Conservation (phyloP, 2,113 vertebrate species). For the Cariama cristata region DNA sequence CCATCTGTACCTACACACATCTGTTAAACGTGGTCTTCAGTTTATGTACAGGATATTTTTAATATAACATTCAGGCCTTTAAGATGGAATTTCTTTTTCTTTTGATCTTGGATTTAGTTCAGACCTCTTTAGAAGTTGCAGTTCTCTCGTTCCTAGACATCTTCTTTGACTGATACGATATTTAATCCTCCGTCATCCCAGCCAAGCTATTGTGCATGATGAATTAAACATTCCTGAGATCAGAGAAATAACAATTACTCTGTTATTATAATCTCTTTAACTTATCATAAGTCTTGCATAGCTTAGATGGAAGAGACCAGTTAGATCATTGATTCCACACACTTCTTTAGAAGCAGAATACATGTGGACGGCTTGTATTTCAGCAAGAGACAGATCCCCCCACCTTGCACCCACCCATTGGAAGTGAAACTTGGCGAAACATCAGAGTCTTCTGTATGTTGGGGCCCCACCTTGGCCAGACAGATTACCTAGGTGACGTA, state of each 20-base stretch:
- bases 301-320: neutral
- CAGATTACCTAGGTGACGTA: neutral
- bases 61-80: neutral
- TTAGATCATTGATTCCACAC: neutral
- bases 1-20: accelerated
- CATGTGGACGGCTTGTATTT: neutral
- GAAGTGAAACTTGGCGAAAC: neutral
- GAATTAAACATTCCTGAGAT: constrained; percentile 37
- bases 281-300: neutral
- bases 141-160: neutral
- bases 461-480: accelerated
- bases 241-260: constrained; percentile 24
- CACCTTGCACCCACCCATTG: accelerated
- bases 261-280: neutral
- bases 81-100: neutral
- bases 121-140: neutral
- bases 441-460: neutral
- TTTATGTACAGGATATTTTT: neutral
- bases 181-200: neutral
- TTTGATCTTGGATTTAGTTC: constrained; percentile 55
- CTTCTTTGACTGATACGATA: neutral
- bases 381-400: neutral
- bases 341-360: neutral
- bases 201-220: neutral
- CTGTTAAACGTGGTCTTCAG: neutral